phyloP scores from a whole-genome alignment of 2,113 vertebrate species.

The Barnardius zonarius region DNA sequence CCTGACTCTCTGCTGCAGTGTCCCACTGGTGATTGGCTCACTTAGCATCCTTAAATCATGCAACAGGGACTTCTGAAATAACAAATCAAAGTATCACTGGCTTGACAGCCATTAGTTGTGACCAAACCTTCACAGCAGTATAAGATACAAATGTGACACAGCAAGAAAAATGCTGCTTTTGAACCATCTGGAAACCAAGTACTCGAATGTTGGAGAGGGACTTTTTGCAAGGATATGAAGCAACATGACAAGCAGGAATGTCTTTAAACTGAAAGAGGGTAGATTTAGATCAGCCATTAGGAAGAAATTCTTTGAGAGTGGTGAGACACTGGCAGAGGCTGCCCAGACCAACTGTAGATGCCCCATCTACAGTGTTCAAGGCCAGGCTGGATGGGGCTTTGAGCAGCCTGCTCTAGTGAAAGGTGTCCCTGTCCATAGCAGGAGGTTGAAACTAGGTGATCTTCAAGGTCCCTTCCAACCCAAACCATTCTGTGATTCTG shows the following conservation, averaged over 20 bases:
- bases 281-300: not conserved
- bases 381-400: not conserved
- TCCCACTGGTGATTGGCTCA: not conserved
- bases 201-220: not conserved
- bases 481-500: not conserved
- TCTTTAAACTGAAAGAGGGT: not conserved
- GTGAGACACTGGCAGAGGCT: not conserved
- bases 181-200: not conserved
- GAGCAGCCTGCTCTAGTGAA: not conserved
- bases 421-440: not conserved
- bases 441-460: not conserved
- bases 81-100: not conserved
- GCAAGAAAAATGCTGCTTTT: slow-evolving; percentile 4
- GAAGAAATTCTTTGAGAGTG: not conserved
- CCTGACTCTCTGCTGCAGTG: not conserved
- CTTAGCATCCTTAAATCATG: not conserved
- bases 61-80: not conserved
- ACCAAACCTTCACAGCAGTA: not conserved
- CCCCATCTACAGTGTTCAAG: not conserved
- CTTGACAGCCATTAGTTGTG: not conserved
- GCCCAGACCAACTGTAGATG: not conserved
- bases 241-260: not conserved
- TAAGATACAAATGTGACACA: not conserved
- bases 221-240: not conserved
- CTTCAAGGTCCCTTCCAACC: not conserved